Evolutionary conservation across 2,888 invertebrate species (phyloP), one percentile per base, ranked within the genome.

Genomic region (Griposia aprilina): DNA sequence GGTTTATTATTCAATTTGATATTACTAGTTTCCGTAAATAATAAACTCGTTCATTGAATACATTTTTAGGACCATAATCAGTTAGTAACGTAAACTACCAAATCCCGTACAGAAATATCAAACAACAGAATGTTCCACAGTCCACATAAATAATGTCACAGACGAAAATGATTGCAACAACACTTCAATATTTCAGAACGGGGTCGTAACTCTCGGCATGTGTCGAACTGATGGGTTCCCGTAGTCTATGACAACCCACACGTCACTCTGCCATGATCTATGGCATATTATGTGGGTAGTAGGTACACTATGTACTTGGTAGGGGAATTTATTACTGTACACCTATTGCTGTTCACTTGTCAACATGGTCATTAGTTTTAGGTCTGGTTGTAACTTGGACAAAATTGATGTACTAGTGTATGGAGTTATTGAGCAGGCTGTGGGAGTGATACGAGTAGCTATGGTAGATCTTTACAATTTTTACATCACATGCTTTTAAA

Each of bases 241-340:
- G 66, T 11, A 45, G 23, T 26, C 30, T 30, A 36, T 36, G 78
- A 52, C 55, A 30, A 26, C 36, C 45, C n/a, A 36, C 62, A n/a
- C 62, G 50, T 20, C 83, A 55, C 23, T 15, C 23, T 41, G 26
- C 55, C 60, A 50, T 81, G 81, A 83, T 81, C 52, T 83, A 83
- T 55, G 78, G 48, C 52, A n/a, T 15, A n/a, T 36, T 15, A 57
- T 36, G 50, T 50, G 41, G 26, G 41, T n/a, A 30, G 41, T 23
- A 0, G 0, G 23, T 57, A 2, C 30, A 10, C 55, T 20, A 23
- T 20, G 73, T 65, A 68, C 36, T 20, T 15, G 45, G 30, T 20
- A 10, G 15, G 45, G 30, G 65, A 59, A 82, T 62, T 48, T 80
- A 75, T 80, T n/a, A 74, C 55, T 36, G 23, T 45, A 66, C 52